phyloP scores from a whole-genome alignment of 2,888 invertebrate genomes.

The Druceiella hillmani region DNA sequence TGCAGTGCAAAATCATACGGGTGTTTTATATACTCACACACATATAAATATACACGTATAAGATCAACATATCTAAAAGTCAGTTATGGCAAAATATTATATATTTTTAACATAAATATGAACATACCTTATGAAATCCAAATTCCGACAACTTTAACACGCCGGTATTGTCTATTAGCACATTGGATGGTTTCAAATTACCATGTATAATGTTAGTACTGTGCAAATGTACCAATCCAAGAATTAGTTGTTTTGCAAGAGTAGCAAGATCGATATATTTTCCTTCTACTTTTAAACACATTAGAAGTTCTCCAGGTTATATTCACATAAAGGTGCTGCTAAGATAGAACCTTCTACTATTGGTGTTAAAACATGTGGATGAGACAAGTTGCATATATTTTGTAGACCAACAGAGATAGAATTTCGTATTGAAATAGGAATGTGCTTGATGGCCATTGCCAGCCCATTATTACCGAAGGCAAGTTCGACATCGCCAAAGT shows the following conservation, averaged over 20 bases:
- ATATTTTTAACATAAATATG: too few relatives aligned
- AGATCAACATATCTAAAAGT: too few relatives aligned
- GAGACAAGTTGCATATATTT: not conserved
- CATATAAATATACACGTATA: too few relatives aligned
- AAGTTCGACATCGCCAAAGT: not conserved
- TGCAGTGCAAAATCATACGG: slow-evolving; percentile 5
- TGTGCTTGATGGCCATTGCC: not conserved
- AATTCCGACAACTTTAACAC: not conserved
- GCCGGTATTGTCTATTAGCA: not conserved
- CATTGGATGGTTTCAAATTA: not conserved
- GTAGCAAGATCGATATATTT: not conserved
- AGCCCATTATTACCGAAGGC: not conserved
- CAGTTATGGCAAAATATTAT: too few relatives aligned
- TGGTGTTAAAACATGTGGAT: not conserved
- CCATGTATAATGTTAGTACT: not conserved
- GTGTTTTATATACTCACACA: too few relatives aligned
- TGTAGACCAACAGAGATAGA: not conserved
- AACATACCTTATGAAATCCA: not conserved
- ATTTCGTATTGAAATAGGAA: not conserved
- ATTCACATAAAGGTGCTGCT: not conserved
- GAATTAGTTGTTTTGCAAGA: not conserved
- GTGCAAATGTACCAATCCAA: not conserved
- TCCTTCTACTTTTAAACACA: not conserved
- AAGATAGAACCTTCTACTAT: not conserved
- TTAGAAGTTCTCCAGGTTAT: not conserved